Conservation (phyloP, 2,797 vertebrate genomes). For the Sebastes cheni region DNA sequence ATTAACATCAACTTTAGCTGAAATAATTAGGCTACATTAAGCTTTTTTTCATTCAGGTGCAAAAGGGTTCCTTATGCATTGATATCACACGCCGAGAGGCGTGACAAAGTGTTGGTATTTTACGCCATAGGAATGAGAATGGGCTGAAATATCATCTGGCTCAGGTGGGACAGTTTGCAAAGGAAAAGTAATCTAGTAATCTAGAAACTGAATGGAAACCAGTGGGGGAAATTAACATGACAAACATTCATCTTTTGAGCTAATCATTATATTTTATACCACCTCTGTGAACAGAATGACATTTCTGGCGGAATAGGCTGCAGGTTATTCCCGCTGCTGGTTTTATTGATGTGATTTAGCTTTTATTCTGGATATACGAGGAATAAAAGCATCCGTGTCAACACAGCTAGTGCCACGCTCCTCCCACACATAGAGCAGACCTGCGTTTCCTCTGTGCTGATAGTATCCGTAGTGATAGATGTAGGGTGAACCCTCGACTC, state of each 20-base stretch:
- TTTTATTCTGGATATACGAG: background rate
- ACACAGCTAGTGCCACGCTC: background rate
- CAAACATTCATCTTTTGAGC: background rate
- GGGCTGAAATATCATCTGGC: background rate
- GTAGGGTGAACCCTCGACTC: constrained; percentile 44
- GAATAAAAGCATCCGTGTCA: background rate
- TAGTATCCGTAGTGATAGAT: constrained; percentile 58
- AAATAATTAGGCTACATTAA: too few species aligned
- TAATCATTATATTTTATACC: background rate
- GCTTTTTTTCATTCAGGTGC: too few species aligned
- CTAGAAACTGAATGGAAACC: background rate
- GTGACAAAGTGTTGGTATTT: too few species aligned
- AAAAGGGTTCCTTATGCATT: too few species aligned
- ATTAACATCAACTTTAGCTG: too few species aligned
- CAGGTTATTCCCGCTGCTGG: background rate
- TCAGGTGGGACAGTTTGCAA: background rate
- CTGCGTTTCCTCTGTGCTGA: constrained; percentile 33
- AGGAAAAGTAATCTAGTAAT: background rate
- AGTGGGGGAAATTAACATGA: background rate
- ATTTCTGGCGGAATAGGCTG: background rate
- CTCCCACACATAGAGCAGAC: background rate
- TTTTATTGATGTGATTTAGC: background rate
- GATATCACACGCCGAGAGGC: too few species aligned
- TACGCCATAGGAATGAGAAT: too few species aligned
- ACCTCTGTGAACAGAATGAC: background rate